These are phyloP conservation scores for Ophion slaviceki DNA, from an alignment of 2,888 invertebrate species.

Conservation along the genomic window DNA sequence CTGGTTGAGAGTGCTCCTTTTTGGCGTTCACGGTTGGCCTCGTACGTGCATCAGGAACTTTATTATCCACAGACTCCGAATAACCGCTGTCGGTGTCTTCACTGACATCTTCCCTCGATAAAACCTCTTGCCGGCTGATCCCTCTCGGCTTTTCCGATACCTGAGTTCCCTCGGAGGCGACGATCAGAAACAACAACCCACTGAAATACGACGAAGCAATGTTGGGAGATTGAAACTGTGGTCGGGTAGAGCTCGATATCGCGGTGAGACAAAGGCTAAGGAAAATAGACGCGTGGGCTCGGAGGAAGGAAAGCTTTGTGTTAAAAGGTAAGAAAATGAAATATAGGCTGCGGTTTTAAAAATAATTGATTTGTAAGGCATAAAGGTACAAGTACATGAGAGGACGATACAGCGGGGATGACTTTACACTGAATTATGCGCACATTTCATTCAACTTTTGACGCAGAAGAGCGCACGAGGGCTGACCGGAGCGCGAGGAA, in stretches of 20 bases:
- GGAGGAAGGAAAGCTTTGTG: neutral
- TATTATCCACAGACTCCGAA: conserved; percentile 32
- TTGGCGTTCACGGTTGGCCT: conserved; percentile 61
- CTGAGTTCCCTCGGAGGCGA: conserved; percentile 85
- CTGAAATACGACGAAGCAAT: conserved; percentile 79
- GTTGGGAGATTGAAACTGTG: neutral
- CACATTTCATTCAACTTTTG: neutral
- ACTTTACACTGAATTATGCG: neutral
- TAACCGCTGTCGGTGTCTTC: neutral
- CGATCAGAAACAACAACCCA: conserved; percentile 86
- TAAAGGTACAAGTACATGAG: neutral
- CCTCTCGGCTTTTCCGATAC: conserved; percentile 56
- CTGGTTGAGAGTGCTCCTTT: conserved; percentile 41
- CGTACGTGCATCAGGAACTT: conserved; percentile 37
- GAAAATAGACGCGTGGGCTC: neutral
- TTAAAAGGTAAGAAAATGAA: neutral
- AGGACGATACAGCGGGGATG: neutral
- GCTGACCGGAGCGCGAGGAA: neutral
- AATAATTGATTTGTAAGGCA: neutral
- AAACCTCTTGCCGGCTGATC: conserved; percentile 43
- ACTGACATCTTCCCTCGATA: conserved; percentile 37
- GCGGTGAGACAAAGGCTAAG: neutral
- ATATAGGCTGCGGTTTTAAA: neutral
- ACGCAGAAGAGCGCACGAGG: neutral
- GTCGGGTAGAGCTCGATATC: neutral